Percentiles rank a stretch among this genome's conserved stretches.
These are phyloP conservation scores for Phrynocephalus vlangalii DNA, from an alignment of 2,797 vertebrate species.

Conservation along the genomic window DNA sequence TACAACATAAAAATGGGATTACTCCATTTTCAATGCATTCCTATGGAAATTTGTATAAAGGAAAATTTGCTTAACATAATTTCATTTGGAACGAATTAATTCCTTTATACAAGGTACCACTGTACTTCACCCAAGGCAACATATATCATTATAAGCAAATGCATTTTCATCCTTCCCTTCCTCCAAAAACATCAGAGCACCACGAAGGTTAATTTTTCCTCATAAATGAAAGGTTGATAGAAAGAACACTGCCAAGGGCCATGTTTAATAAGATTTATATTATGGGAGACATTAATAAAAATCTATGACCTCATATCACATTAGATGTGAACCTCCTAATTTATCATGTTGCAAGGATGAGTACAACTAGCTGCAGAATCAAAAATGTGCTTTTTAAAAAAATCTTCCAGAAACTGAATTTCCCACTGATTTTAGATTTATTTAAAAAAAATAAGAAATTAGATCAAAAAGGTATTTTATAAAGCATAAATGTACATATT, in stretches of 20 bases:
- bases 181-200: neutral
- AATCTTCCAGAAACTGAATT: neutral
- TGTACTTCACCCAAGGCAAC: neutral
- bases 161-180: neutral
- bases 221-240: neutral
- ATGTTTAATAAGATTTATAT: neutral
- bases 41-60: no score
- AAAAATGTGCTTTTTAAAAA: neutral
- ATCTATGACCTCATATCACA: neutral
- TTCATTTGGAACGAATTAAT: no score
- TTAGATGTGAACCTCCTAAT: neutral
- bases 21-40: no score
- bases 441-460: neutral
- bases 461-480: neutral
- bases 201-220: neutral
- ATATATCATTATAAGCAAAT: neutral
- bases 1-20: no score
- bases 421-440: slow-evolving; percentile 15
- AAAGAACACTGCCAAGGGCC: neutral
- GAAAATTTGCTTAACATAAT: no score
- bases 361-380: neutral
- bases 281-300: neutral
- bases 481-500: neutral
- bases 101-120: no score
- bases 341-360: neutral